Conservation (phyloP, 2,888 invertebrate genomes). For the Ashinkailepas kermadecensis region DNA sequence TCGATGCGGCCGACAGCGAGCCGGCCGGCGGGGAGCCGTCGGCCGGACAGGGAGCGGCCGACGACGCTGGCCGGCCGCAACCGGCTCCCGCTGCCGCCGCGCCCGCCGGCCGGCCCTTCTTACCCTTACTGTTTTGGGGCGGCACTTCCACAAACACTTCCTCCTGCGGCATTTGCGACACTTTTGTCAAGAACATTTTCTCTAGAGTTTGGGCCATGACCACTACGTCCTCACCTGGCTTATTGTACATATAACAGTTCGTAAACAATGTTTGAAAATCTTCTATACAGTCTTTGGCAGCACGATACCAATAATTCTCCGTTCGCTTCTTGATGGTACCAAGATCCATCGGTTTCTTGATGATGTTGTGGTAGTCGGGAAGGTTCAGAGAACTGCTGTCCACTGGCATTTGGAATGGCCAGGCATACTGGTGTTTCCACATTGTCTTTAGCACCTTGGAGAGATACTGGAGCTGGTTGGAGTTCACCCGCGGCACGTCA, state of each 20-base stretch:
- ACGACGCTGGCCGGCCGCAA: conserved; percentile 14
- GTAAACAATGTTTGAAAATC: conserved; percentile 97
- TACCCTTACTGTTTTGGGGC: conserved; percentile 45
- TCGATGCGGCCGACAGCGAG: conserved; percentile 23
- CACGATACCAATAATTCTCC: conserved; percentile 91
- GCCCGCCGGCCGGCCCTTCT: conserved; percentile 43
- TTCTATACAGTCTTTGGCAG: conserved; percentile 89
- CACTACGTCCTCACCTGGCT: conserved; percentile 95
- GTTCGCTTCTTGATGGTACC: conserved; percentile 92
- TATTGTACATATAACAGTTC: conserved; percentile 97
- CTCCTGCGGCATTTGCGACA: conserved; percentile 92
- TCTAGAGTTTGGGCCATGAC: conserved; percentile 96
- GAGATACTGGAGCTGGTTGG: conserved; percentile 89
- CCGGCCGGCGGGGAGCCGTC: conserved; percentile 18
- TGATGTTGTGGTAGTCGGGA: conserved; percentile 96
- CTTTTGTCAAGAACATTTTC: conserved; percentile 79
- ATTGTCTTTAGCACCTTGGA: conserved; percentile 93
- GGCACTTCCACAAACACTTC: conserved; percentile 74
- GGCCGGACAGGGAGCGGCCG: conserved; percentile 24
- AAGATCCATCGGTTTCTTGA: conserved; percentile 95
- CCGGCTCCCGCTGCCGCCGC: background rate
- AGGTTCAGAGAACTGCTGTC: conserved; percentile 91
- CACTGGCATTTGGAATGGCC: conserved; percentile 98
- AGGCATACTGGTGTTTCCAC: conserved; percentile 96
- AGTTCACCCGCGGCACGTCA: conserved; percentile 80